Evolutionary conservation across 2,888 invertebrate species (phyloP), one percentile per base, ranked within the genome.

Genomic region (Amiota communis): DNA sequence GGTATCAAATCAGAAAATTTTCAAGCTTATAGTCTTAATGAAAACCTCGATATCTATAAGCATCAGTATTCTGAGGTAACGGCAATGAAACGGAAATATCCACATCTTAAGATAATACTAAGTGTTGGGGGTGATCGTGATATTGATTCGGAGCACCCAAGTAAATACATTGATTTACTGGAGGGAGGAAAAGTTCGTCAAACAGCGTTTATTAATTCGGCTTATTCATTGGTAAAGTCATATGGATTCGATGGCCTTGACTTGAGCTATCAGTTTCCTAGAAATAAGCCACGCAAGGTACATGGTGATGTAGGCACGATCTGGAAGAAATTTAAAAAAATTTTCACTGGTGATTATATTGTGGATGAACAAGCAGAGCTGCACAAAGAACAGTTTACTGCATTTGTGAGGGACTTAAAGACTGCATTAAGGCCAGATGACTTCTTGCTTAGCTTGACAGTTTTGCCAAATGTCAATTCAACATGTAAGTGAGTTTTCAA

Each of bases 161-260:
- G 93, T 76, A 95, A 95, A 84, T 96, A 95, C 85, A 92, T 94
- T 61, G 91, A 91, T 48, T 82, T 95, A 93, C 88, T 95, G 82
- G 96, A 96, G 87, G 92, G 94, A 0, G 92, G 93, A 10, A 91
- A 93, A 11, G 93, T 94, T 83, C 92, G 92, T 2, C 93, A 96
- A 77, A 92, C 93, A 0, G 92, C 93, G 9, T 96, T 96, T 83
- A 93, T 95, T 23, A 94, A 93, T 86, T 95, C 95, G 0, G 94
- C 93, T 0, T 92, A 93, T 23, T 89, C 93, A 0, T 80, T 96
- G 57, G 90, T 95, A n/a, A 93, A 93, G 78, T 93, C 94, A 73
- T 94, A 95, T 83, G 93, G 93, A 13, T 97, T 97, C 80, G 97
- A 97, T 88, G 97, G 97, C 1, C 91, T 97, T 59, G 97, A 97